phyloP scores from a whole-genome alignment of 2,113 vertebrate genomes.

The Chamaetylas fuelleborni region DNA sequence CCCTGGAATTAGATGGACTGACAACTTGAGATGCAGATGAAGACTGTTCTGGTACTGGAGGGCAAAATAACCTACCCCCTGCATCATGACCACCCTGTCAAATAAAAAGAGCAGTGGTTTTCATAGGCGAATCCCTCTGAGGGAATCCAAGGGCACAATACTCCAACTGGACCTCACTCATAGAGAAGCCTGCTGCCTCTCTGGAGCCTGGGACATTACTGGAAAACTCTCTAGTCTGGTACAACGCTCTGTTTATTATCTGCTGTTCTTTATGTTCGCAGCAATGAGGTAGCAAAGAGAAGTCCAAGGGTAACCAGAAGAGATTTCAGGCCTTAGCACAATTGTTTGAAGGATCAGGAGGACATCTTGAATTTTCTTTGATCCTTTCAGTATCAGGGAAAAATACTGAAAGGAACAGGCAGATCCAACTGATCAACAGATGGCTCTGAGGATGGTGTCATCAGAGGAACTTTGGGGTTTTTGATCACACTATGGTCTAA shows the following conservation, averaged over 20 bases:
- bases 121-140: neutral
- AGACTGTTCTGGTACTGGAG: neutral
- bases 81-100: neutral
- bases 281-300: neutral
- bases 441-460: neutral
- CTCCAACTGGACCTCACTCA: neutral
- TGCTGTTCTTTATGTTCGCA: neutral
- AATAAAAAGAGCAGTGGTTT: neutral
- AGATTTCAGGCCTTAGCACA: neutral
- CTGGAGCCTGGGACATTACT: neutral
- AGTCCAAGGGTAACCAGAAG: neutral
- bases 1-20: neutral
- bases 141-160: neutral
- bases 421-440: neutral
- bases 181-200: neutral
- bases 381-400: neutral
- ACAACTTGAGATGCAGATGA: neutral
- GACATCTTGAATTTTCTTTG: neutral
- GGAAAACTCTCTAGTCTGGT: neutral
- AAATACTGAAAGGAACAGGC: neutral
- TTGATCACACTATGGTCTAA: neutral
- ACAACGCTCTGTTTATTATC: neutral
- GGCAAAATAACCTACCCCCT: neutral
- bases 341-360: neutral
- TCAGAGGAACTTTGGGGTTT: neutral